Base-by-base conservation (phyloP, 2,797 vertebrate species). In the Nannoperca obscura region DNA sequence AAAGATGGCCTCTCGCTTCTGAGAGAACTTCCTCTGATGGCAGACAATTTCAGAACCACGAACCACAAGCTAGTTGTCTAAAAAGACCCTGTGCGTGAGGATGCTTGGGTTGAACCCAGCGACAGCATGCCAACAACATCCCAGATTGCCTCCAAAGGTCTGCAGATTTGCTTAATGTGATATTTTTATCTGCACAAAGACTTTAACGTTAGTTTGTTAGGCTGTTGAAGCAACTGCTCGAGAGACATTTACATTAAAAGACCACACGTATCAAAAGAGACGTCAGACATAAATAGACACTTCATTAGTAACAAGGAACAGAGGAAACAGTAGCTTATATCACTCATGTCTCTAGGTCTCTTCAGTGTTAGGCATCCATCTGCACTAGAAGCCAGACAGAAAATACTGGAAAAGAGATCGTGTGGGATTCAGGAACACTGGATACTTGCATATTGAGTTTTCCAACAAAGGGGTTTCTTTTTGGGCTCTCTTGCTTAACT, bases 381-480 rank as follows among this genome's bases (percentile, higher is more conserved):
- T 83, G 86, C 58, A 32, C 90, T 91, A 91, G 71, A 87, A 89
- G 89, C 79, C 93, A 93, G 94, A 96, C 89, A 85, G 70, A 85
- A 65, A 91, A 86, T 67, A 75, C 86, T 67, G 86, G 57, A 40
- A 24, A 32, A 50, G 57, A 65, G 67, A 42, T 10, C 13, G 44
- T 67, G 67, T 84, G 73, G 64, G 86, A 87, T 83, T 88, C 91
- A 91, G 89, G 72, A 88, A 92, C 88, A 90, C 83, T 82, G 92
- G 94, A 98, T 97, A 97, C 97, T 98, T 98, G 97, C 97, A 98
- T 96, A 95, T 95, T 95, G 94, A 93, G 95, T 94, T 97, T 96
- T 97, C 96, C 95, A 96, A 95, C 90, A 97, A 93, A 92, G 94
- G 83, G 32, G 94, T 87, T 93, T 97, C 96, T 93, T 95, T 98